phyloP scores from a whole-genome alignment of 2,797 vertebrate genomes.

The Tachyglossus aculeatus region DNA sequence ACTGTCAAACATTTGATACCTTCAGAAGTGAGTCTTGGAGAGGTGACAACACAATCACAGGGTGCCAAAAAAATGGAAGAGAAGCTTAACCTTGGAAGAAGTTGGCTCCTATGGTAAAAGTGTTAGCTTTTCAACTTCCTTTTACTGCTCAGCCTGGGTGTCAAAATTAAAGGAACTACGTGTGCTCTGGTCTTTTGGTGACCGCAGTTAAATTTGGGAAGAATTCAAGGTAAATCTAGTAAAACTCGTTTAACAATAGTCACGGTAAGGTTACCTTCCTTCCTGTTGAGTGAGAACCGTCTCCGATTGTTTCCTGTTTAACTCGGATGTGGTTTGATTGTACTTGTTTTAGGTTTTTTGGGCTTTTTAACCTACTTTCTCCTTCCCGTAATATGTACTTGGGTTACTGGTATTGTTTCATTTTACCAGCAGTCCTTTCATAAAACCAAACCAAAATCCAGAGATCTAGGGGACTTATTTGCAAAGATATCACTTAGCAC shows the following conservation, averaged over 20 bases:
- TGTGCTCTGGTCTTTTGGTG: neutral
- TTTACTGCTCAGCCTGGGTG: neutral
- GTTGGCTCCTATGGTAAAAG: neutral
- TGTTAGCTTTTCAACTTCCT: slow-evolving; percentile 33
- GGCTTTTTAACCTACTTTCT: slow-evolving; percentile 82
- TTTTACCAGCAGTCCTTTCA: slow-evolving; percentile 66
- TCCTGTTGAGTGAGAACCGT: slow-evolving; percentile 66
- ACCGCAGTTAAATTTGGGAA: slow-evolving; percentile 6
- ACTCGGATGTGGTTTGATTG: slow-evolving; percentile 72
- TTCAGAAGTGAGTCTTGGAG: too few relatives aligned
- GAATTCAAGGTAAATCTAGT: slow-evolving; percentile 2
- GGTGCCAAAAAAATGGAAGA: neutral
- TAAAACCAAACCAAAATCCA: slow-evolving; percentile 61
- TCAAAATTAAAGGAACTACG: neutral
- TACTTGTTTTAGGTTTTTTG: slow-evolving; percentile 67
- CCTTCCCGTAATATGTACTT: slow-evolving; percentile 73
- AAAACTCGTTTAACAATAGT: slow-evolving; percentile 38
- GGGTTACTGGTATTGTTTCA: slow-evolving; percentile 65
- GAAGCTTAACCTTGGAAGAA: neutral
- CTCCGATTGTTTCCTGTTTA: slow-evolving; percentile 69
- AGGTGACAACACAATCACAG: too few relatives aligned
- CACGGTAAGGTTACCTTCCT: slow-evolving; percentile 58
- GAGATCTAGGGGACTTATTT: slow-evolving; percentile 36
- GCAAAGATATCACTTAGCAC: slow-evolving; percentile 47
- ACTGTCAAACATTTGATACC: too few relatives aligned